phyloP scores from a whole-genome alignment of 1,140 invertebrate genomes.

The Brachionus manjavacas region DNA sequence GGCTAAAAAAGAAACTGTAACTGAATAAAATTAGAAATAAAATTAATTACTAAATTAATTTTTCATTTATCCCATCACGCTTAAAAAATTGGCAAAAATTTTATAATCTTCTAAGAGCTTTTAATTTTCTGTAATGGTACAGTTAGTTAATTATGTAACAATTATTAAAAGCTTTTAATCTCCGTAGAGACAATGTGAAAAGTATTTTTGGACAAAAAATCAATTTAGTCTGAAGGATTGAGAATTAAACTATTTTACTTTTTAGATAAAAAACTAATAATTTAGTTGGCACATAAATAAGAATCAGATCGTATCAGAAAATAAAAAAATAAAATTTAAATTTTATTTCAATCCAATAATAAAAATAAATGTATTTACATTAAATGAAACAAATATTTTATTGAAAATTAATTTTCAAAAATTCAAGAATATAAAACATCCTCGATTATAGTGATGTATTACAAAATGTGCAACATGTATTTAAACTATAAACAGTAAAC shows the following conservation, averaged over 20 bases:
- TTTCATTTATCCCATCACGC: neutral
- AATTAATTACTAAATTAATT: neutral
- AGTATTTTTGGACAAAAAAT: no score
- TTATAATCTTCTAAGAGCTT: neutral
- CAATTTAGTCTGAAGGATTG: no score
- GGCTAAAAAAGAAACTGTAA: no score
- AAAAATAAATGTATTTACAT: neutral
- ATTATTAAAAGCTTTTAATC: neutral
- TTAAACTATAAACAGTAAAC: neutral
- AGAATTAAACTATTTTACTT: neutral
- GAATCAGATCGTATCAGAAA: no score
- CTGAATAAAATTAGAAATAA: slow-evolving; percentile 1
- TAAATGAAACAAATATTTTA: neutral
- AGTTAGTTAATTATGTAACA: no score
- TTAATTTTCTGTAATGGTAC: neutral
- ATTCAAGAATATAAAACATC: neutral
- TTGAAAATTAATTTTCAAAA: neutral
- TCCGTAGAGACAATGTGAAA: no score
- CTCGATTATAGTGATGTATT: neutral
- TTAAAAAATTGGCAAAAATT: neutral
- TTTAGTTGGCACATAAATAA: neutral
- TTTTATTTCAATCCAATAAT: neutral
- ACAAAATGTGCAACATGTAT: neutral
- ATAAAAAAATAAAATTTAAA: no score
- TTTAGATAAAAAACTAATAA: neutral